Evolutionary conservation across 2,113 vertebrate species (phyloP).

Genomic region (Neolamprologus caudopunctatus): DNA sequence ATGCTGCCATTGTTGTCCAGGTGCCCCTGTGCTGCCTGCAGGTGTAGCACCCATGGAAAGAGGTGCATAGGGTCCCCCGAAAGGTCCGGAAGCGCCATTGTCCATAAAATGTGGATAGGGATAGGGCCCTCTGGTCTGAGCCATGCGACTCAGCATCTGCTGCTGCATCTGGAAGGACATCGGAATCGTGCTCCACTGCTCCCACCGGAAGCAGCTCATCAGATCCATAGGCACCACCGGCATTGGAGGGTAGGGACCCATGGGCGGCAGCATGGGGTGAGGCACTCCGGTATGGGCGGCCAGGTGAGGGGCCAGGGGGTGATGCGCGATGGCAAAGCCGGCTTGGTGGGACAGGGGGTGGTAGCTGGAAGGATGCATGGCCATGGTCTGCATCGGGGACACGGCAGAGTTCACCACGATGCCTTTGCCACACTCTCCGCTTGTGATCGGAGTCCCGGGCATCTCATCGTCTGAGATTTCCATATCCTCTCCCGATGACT

Average conservation of each 20-base stretch:
- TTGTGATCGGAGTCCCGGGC: constrained; percentile 80
- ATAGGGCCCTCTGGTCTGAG: constrained; percentile 84
- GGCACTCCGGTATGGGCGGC: constrained; percentile 67
- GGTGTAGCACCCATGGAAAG: constrained; percentile 72
- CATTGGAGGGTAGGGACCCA: constrained; percentile 83
- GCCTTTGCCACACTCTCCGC: constrained; percentile 85
- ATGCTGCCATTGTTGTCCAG: constrained; percentile 82
- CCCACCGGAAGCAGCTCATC: constrained; percentile 78
- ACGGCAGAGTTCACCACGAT: constrained; percentile 87
- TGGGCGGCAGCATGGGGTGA: constrained; percentile 78
- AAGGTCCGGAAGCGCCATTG: constrained; percentile 67
- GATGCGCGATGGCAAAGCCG: constrained; percentile 60
- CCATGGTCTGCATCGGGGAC: constrained; percentile 73
- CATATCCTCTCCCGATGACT: constrained; percentile 98
- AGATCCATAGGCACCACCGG: constrained; percentile 91
- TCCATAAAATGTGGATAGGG: constrained; percentile 83
- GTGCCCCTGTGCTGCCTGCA: constrained; percentile 31
- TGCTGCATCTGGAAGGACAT: constrained; percentile 99
- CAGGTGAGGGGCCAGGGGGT: constrained; percentile 64
- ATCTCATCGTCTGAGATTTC: constrained; percentile 97
- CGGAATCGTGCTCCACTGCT: constrained; percentile 89
- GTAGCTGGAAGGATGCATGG: constrained; percentile 80
- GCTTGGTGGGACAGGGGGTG: constrained; percentile 79
- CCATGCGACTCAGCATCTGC: constrained; percentile 96
- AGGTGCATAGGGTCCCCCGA: constrained; percentile 80